These are phyloP conservation scores for Frankliniella intonsa DNA, from an alignment of 2,888 invertebrate genomes.

Conservation along the genomic window DNA sequence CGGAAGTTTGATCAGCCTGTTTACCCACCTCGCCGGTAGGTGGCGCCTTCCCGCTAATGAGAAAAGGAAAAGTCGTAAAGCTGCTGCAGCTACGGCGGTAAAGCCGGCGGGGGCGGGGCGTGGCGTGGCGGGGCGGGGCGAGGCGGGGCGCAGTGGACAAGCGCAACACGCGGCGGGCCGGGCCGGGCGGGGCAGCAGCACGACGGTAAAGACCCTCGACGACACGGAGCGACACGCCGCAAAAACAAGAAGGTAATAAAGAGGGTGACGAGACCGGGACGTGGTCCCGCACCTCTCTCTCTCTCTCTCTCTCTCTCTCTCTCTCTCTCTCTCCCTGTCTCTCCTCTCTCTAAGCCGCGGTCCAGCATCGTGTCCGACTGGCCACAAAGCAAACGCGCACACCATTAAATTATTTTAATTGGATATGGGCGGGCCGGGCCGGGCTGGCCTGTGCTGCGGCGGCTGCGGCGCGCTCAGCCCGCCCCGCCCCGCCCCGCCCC, in stretches of 20 bases:
- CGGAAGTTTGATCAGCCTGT: background rate
- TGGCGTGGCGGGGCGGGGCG: background rate
- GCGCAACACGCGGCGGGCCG: too few species aligned
- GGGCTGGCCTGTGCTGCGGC: background rate
- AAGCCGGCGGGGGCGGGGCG: too few species aligned
- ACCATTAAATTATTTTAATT: conserved; percentile 26
- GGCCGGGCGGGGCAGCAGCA: background rate
- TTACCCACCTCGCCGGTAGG: background rate
- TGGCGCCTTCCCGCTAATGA: conserved; percentile 3
- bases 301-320: background rate
- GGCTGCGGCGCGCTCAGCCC: background rate
- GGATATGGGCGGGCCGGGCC: conserved; percentile 11
- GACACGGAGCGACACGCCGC: background rate
- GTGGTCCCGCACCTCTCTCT: background rate
- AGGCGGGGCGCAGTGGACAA: too few species aligned
- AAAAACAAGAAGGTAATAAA: background rate
- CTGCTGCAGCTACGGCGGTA: too few species aligned
- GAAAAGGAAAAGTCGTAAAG: background rate
- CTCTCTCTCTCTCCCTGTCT: background rate
- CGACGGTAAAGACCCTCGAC: background rate
- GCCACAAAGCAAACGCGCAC: conserved; percentile 23
- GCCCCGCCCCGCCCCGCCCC: background rate
- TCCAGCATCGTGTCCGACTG: background rate
- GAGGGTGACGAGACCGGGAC: background rate
- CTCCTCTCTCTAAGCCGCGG: background rate